phyloP scores from a whole-genome alignment of 2,888 invertebrate genomes.

The Phymatocera aterrima region DNA sequence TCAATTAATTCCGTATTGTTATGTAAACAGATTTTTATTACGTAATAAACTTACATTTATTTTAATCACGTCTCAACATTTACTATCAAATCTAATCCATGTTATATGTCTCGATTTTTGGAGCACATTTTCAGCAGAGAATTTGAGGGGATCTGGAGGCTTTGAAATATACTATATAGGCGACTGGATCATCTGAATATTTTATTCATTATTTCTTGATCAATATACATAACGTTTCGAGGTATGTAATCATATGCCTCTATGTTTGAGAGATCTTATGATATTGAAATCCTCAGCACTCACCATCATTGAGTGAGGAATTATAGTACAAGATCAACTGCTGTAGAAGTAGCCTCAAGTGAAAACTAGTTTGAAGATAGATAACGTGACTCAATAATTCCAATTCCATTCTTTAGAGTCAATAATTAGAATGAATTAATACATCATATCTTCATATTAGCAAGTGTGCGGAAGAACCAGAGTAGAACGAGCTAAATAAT shows the following conservation, averaged over 20 bases:
- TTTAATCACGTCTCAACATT: neutral
- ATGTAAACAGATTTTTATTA: constrained; percentile 41
- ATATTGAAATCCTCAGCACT: neutral
- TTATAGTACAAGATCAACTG: neutral
- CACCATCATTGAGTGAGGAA: neutral
- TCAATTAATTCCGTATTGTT: constrained; percentile 25
- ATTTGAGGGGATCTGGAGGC: neutral
- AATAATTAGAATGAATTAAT: constrained; percentile 15
- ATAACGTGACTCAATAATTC: neutral
- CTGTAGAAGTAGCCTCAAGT: neutral
- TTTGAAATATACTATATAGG: neutral
- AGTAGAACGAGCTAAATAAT: constrained; percentile 19
- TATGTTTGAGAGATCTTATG: neutral
- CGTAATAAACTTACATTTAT: constrained; percentile 39
- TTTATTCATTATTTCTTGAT: constrained; percentile 11
- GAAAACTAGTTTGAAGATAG: neutral
- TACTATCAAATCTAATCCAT: neutral
- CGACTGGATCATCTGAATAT: constrained; percentile 1
- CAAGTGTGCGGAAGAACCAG: neutral
- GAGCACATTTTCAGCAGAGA: neutral
- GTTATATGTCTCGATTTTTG: neutral
- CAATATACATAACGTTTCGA: neutral
- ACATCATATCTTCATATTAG: constrained; percentile 12
- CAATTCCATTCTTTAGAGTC: neutral
- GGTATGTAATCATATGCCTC: neutral